Conservation (phyloP, 2,797 vertebrate species). For the Mus spretus region DNA sequence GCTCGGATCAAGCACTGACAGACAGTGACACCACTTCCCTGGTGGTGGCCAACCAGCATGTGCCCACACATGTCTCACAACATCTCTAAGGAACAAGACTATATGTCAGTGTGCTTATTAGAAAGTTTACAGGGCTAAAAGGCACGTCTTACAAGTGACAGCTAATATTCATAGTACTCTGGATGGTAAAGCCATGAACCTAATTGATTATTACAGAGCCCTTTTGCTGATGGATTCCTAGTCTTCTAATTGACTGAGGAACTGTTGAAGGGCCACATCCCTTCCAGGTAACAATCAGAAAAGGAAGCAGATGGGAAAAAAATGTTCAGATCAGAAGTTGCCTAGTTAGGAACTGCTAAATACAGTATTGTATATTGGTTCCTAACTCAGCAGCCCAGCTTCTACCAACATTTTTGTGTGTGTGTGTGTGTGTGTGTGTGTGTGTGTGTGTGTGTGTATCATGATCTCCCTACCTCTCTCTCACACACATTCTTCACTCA, state of each 20-base stretch:
- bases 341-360: neutral
- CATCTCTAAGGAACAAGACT: neutral
- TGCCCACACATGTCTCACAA: neutral
- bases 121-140: neutral
- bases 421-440: rapidly evolving
- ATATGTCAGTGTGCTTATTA: neutral
- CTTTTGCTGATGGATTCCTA: neutral
- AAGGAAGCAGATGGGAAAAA: neutral
- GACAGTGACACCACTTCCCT: neutral
- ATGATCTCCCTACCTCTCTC: neutral
- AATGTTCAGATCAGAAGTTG: neutral
- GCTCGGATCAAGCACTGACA: neutral
- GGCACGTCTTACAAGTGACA: neutral
- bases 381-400: neutral
- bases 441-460: rapidly evolving
- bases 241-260: neutral
- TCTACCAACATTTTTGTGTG: rapidly evolving
- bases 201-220: neutral
- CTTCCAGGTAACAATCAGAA: neutral
- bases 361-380: neutral
- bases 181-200: neutral
- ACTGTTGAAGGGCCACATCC: neutral
- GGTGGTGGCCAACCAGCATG: neutral
- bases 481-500: neutral
- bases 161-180: neutral